A percentile compares a stretch with the other conserved stretches of the same genome.
These are phyloP conservation scores for Machaerirhynchus nigripectus DNA, from an alignment of 2,113 vertebrate species.

Conservation along the genomic window DNA sequence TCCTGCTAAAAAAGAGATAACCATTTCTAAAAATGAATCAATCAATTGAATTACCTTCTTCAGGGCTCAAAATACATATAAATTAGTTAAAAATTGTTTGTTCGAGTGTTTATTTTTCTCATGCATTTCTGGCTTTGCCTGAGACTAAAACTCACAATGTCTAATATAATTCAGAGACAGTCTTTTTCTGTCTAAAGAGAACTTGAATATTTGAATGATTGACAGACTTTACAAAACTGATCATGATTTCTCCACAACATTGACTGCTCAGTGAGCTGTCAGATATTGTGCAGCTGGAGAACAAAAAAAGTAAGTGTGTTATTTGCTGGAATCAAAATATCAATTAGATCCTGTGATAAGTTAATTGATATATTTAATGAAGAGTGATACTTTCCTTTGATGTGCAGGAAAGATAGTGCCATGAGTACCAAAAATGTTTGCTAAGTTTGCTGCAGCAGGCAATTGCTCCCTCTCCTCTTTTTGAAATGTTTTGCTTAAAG, in stretches of 20 bases:
- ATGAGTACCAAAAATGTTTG: not conserved
- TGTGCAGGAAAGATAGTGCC: not conserved
- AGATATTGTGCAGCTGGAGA: not conserved
- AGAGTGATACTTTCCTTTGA: constrained; percentile 23
- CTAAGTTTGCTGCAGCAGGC: not conserved
- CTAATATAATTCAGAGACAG: not conserved
- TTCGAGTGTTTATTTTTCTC: not conserved
- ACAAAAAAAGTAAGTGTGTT: not conserved
- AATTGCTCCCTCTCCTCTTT: not conserved
- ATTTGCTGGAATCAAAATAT: constrained; percentile 26
- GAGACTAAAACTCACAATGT: not conserved
- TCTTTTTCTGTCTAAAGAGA: not conserved
- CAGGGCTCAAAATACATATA: not conserved
- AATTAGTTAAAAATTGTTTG: not conserved
- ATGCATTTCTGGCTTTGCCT: not conserved
- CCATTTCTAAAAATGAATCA: not conserved
- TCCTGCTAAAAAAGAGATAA: not conserved
- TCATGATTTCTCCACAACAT: not conserved
- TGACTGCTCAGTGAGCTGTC: not conserved
- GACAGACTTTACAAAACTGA: constrained; percentile 14
- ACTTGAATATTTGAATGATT: not conserved
- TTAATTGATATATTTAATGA: constrained; percentile 37
- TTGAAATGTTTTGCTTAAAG: constrained; percentile 19
- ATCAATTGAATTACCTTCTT: not conserved
- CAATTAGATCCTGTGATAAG: constrained; percentile 31